Conservation (phyloP, 2,113 vertebrate species). For the Zingel zingel region DNA sequence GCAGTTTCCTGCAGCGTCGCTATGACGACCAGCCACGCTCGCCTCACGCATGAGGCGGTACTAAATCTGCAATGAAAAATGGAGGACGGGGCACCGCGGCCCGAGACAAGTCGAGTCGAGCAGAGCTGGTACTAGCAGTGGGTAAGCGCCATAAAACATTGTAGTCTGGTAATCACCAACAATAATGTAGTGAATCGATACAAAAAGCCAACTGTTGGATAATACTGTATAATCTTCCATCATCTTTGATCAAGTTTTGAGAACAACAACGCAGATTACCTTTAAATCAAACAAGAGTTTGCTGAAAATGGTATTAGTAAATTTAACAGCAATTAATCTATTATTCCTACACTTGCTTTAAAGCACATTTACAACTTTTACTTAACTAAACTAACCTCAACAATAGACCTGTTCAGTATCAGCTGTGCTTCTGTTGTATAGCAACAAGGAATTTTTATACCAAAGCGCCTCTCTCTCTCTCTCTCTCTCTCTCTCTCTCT, state of each 20-base stretch:
- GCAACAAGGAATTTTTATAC: constrained; percentile 9
- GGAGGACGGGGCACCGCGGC: too few relatives aligned
- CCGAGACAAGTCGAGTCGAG: too few relatives aligned
- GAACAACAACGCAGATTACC: background rate
- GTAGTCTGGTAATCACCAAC: background rate
- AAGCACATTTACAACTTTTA: background rate
- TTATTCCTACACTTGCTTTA: background rate
- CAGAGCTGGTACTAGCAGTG: too few relatives aligned
- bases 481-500: constrained; percentile 3
- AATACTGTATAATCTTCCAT: background rate
- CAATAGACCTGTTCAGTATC: background rate
- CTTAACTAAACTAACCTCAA: constrained; percentile 1
- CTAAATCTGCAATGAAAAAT: too few relatives aligned
- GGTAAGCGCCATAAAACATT: too few relatives aligned
- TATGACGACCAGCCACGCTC: too few relatives aligned
- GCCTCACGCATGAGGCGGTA: too few relatives aligned
- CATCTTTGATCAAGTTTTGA: background rate
- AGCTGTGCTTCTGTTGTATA: constrained; percentile 10
- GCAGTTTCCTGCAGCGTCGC: too few relatives aligned
- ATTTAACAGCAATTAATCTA: background rate
- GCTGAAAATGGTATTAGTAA: background rate
- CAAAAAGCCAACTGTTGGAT: background rate
- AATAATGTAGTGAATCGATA: background rate
- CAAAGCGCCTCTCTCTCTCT: constrained; percentile 4
- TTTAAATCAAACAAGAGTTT: background rate